These are phyloP conservation scores for Microctenopoma lineatum DNA, from an alignment of 2,797 vertebrate species.

Conservation along the genomic window DNA sequence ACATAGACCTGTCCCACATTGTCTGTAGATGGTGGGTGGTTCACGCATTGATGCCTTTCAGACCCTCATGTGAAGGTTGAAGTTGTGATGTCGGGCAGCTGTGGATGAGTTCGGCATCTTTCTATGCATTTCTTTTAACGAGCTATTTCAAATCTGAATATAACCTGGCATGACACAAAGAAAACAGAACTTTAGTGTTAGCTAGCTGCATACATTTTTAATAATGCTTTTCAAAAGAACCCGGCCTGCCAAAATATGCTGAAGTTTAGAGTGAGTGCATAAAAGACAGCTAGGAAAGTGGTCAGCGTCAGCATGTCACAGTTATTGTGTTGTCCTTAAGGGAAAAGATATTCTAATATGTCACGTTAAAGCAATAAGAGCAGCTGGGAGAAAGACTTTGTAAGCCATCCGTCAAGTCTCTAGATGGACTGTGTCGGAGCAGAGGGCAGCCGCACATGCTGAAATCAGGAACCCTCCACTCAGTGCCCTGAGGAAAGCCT, in stretches of 20 bases:
- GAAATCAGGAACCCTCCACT: slow-evolving; percentile 28
- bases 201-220: slow-evolving; percentile 1
- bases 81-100: slow-evolving; percentile 26
- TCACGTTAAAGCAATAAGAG: slow-evolving; percentile 28
- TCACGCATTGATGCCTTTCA: slow-evolving; percentile 15
- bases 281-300: slow-evolving; percentile 19
- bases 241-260: not conserved
- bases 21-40: slow-evolving; percentile 11
- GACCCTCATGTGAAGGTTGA: slow-evolving; percentile 41
- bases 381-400: slow-evolving; percentile 32
- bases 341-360: slow-evolving; percentile 22
- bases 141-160: slow-evolving; percentile 6
- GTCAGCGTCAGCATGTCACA: slow-evolving; percentile 42
- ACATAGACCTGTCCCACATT: slow-evolving; percentile 21
- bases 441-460: slow-evolving; percentile 23
- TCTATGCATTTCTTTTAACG: not conserved
- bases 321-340: slow-evolving; percentile 1
- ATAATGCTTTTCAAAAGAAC: slow-evolving; percentile 9
- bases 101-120: slow-evolving; percentile 1
- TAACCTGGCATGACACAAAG: not conserved
- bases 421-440: slow-evolving; percentile 18
- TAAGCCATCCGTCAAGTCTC: slow-evolving; percentile 21
- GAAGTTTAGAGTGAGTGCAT: slow-evolving; percentile 18
- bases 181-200: not conserved
- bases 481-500: slow-evolving; percentile 44